Evolutionary conservation across 23 tunicate species (phyloP).

Genomic region (Aplidium turbinatum): DNA sequence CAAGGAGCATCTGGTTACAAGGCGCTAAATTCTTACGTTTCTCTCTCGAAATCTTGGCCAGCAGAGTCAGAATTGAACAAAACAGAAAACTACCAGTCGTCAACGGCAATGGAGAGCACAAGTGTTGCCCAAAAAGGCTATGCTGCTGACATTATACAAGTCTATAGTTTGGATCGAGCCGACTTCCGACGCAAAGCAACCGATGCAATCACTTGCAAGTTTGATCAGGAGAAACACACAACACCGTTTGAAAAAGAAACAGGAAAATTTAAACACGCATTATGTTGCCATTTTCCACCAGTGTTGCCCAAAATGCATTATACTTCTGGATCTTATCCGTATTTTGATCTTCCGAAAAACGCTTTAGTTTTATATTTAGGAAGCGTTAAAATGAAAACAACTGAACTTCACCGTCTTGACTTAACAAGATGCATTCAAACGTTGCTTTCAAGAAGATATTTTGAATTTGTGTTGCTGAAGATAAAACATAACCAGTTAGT

Average conservation of each 20-base stretch:
- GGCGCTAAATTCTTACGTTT: neutral
- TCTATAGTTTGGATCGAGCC: too few species aligned
- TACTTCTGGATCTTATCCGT: neutral
- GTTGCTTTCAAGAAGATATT: conserved; percentile 3
- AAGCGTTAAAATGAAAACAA: conserved; percentile 19
- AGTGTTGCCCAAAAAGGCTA: neutral
- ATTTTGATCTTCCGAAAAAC: conserved; percentile 55
- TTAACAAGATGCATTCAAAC: conserved; percentile 14
- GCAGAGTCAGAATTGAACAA: neutral
- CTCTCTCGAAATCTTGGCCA: neutral
- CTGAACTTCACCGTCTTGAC: conserved; percentile 41
- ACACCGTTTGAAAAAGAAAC: neutral
- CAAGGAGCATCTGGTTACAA: neutral
- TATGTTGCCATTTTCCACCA: neutral
- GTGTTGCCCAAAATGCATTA: neutral
- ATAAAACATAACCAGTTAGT: conserved; percentile 39
- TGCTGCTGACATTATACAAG: neutral
- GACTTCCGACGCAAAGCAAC: too few species aligned
- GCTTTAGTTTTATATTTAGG: conserved; percentile 67
- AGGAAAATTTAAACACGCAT: neutral
- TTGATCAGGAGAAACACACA: neutral
- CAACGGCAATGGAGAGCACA: neutral
- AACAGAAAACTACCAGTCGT: neutral
- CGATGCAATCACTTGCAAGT: neutral
- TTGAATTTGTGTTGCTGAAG: conserved; percentile 46